Conservation (phyloP, 92 coral and sea anemone genomes). For the Plumapathes pennacea region DNA sequence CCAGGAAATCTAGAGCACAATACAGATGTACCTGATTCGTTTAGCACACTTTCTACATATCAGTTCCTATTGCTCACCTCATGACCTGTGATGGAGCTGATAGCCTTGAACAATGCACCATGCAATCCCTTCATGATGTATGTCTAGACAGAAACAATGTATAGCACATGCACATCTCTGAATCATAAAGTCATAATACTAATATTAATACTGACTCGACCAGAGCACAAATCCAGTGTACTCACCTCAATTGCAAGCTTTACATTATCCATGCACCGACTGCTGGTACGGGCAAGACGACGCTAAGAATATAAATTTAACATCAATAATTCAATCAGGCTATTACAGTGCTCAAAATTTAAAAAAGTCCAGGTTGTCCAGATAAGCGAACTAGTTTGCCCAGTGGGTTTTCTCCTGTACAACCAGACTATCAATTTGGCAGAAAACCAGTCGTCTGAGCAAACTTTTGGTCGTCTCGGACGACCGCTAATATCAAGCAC, state of each 20-base stretch:
- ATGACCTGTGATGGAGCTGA: conserved; percentile 87
- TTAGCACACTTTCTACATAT: neutral
- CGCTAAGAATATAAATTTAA: conserved; percentile 40
- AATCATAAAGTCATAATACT: too few relatives aligned
- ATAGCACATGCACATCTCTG: neutral
- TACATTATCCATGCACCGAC: conserved; percentile 78
- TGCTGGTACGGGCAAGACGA: conserved; percentile 74
- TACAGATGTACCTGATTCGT: too few relatives aligned
- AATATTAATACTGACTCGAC: too few relatives aligned
- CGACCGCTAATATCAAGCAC: too few relatives aligned
- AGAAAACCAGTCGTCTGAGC: too few relatives aligned
- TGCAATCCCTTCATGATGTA: conserved; percentile 83
- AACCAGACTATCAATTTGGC: too few relatives aligned
- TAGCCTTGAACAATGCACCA: conserved; percentile 76
- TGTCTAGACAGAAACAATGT: conserved; percentile 57
- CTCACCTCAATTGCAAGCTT: conserved; percentile 95
- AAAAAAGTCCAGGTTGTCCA: too few relatives aligned
- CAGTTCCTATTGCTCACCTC: conserved; percentile 46
- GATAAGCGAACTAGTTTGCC: too few relatives aligned
- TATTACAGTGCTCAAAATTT: too few relatives aligned
- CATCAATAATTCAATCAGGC: neutral
- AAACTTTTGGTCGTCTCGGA: too few relatives aligned
- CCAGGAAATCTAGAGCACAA: too few relatives aligned
- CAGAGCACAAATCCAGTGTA: neutral
- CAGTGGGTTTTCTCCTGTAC: too few relatives aligned